phyloP scores from a whole-genome alignment of 2,113 vertebrate genomes.

The Toxotes chatareus region DNA sequence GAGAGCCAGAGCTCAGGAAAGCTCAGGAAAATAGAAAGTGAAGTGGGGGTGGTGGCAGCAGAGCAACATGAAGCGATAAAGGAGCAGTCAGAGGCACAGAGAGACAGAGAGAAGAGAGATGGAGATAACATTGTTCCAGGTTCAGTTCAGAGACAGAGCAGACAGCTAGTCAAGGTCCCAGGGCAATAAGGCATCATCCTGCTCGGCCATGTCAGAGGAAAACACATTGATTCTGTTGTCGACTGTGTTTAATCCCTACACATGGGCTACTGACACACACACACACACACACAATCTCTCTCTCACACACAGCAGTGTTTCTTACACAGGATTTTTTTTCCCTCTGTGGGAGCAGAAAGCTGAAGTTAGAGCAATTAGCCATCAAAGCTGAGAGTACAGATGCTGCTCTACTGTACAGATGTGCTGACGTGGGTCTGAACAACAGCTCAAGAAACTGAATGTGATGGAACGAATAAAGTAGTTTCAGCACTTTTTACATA shows the following conservation, averaged over 20 bases:
- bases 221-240: constrained; percentile 82
- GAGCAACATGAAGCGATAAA: constrained; percentile 27
- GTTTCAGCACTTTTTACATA: no score
- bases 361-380: not conserved
- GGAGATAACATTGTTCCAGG: constrained; percentile 93
- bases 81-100: not conserved
- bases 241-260: constrained; percentile 79
- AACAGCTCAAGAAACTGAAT: no score
- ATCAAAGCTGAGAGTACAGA: not conserved
- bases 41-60: not conserved
- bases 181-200: constrained; percentile 80
- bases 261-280: not conserved
- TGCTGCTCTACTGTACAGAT: not conserved
- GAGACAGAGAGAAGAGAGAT: constrained; percentile 68
- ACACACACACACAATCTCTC: not conserved
- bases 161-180: constrained; percentile 88
- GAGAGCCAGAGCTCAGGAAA: not conserved
- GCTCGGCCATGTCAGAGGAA: constrained; percentile 76
- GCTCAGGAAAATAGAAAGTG: not conserved
- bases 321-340: not conserved
- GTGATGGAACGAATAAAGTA: no score
- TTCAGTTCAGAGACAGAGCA: constrained; percentile 85
- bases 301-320: not conserved
- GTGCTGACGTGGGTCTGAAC: not conserved
- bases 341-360: not conserved